These are phyloP conservation scores for Danio jaintianensis DNA, from an alignment of 2,797 vertebrate genomes.

Conservation along the genomic window DNA sequence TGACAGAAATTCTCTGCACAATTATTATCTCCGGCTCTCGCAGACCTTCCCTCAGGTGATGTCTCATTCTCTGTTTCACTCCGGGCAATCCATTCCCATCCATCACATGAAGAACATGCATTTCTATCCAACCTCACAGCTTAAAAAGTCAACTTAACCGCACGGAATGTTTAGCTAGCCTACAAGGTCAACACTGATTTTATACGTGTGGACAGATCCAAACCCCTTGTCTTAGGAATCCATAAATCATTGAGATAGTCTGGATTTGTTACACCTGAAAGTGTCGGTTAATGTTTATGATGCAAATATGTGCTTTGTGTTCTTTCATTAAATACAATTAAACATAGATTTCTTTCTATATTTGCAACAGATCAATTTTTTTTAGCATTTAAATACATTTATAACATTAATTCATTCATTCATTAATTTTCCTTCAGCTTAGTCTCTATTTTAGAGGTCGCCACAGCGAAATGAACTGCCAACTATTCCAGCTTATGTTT, in stretches of 20 bases:
- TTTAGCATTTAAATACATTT: too few species aligned
- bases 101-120: background rate
- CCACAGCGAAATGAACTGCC: too few species aligned
- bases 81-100: background rate
- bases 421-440: too few species aligned
- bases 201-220: constrained; percentile 3
- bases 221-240: background rate
- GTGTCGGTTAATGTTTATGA: background rate
- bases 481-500: too few species aligned
- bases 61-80: background rate
- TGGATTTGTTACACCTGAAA: background rate
- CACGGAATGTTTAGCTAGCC: constrained; percentile 32
- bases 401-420: too few species aligned
- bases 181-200: constrained; percentile 27
- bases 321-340: background rate
- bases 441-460: too few species aligned
- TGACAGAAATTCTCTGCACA: constrained; percentile 67
- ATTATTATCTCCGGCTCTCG: constrained; percentile 13
- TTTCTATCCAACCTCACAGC: constrained; percentile 15
- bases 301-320: background rate
- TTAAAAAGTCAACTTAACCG: constrained; percentile 3
- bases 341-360: background rate
- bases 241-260: constrained; percentile 1
- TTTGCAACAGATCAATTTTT: background rate
- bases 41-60: background rate